Base-by-base conservation (phyloP, 2,797 vertebrate genomes). In the Jordanella pulchra region DNA sequence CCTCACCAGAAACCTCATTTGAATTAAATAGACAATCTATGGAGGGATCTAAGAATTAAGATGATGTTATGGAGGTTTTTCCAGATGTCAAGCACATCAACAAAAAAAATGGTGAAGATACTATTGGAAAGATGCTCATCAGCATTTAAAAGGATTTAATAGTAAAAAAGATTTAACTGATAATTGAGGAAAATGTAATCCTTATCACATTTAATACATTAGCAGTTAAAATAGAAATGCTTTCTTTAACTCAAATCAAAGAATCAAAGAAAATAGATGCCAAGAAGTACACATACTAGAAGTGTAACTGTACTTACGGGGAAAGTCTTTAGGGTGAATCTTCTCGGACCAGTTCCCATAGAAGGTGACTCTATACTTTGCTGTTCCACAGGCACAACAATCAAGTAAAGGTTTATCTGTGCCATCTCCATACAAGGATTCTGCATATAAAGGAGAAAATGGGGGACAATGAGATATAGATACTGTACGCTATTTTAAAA, bases 311-410 rank as follows among this genome's bases (percentile, higher is more conserved):
- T 76, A 92, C 97, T 98, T 87, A 99, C 98, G 95, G 81, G 98
- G 98, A 77, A 97, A 99, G 84, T 99, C 97, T 91, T 99, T 98
- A 11, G 97, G 96, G 82, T 99, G 97, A 15, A 94, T 94, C 91
- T 98, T 98, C 93, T 99, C 97, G 0, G 97, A 99, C 98, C 98
- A 99, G 79, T 99, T 99, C 42, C 97, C 97, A 66, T 94, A 97
- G 89, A 99, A 99, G 0, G 97, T 98, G 86, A 99, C 93, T 82
- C 98, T 95, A 91, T 99, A 99, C 87, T 99, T 99, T 84, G 98
- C 98, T 3, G 97, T 99, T 75, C 97, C 98, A 85, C 98, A 99
- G 78, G 98, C 97, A 51, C 97, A 99, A 65, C 98, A 99, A 55
- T 98, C 95, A 14, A 96, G 82, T 82, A 96, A 93, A 0, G 96